Conservation (phyloP, 2,797 vertebrate species). For the Paratrypauchen microcephalus region DNA sequence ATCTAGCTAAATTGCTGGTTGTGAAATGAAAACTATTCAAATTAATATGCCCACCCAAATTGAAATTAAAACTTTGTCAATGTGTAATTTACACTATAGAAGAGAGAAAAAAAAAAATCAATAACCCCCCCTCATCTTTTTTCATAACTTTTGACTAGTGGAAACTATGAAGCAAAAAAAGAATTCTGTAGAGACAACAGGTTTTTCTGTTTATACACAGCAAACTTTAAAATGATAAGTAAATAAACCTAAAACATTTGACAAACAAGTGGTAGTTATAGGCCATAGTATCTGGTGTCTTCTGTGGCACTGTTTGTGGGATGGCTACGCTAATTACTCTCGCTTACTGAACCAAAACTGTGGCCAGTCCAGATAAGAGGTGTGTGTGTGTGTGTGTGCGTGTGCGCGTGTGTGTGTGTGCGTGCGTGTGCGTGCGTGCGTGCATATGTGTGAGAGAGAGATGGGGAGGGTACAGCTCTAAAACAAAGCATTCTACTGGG, state of each 20-base stretch:
- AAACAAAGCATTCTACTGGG: conserved; percentile 57
- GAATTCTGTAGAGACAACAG: background rate
- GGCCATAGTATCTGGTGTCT: background rate
- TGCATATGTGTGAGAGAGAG: background rate
- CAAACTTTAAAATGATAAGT: background rate
- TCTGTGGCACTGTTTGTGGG: conserved; percentile 19
- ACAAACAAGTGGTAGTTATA: background rate
- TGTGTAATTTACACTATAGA: no score
- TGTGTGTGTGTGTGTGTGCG: conserved; percentile 2
- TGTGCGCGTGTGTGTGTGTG: conserved; percentile 11
- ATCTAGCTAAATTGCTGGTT: background rate
- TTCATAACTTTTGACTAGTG: no score
- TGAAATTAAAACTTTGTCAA: no score
- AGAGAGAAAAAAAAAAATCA: no score
- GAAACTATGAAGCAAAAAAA: no score
- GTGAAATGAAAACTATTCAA: background rate
- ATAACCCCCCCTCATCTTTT: no score
- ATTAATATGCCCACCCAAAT: no score
- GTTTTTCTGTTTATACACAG: no score
- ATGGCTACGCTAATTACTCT: conserved; percentile 67
- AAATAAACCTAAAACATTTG: background rate
- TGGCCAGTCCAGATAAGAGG: conserved; percentile 71
- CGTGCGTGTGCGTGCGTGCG: background rate
- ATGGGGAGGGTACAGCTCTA: conserved; percentile 6
- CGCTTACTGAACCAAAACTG: conserved; percentile 74